Base-by-base conservation (phyloP, 2,113 vertebrate species). In the Hoplias malabaricus region DNA sequence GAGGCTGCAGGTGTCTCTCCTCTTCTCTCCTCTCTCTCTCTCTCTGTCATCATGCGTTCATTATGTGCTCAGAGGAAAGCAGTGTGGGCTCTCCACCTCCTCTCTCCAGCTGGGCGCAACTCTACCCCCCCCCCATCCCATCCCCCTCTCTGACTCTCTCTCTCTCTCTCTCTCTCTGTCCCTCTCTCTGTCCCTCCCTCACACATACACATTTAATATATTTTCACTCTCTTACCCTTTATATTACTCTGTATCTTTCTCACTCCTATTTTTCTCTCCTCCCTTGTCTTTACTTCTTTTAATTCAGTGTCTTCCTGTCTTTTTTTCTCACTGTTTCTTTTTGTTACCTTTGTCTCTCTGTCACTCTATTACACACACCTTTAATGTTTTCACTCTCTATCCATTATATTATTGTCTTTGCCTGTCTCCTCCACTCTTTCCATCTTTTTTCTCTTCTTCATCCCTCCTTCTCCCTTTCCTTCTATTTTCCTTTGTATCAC, bases 211-310 rank as follows among this genome's bases (percentile, higher is more conserved):
- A n/a, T n/a, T n/a, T n/a, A n/a, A n/a, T n/a, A n/a, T n/a, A n/a
- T n/a, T n/a, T n/a, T n/a, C n/a, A n/a, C 68, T 54, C 56, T 69
- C 59, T 48, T 29, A 29, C 48, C 40, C 66, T 69, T n/a, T 62
- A n/a, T n/a, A n/a, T n/a, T n/a, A n/a, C 29, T 36, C 27, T 23
- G 63, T 36, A 48, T 46, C 36, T 13, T 10, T 69, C 38, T 25
- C 53, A 43, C 13, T 69, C 75, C n/a, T n/a, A n/a, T n/a, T 42
- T 36, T 23, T 23, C 2, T 2, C 40, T 61, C 48, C 14, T 54
- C 72, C 43, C n/a, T n/a, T n/a, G n/a, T n/a, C n/a, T n/a, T n/a
- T n/a, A n/a, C n/a, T n/a, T n/a, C n/a, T n/a, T n/a, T n/a, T n/a
- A n/a, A n/a, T n/a, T n/a, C n/a, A n/a, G n/a, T n/a, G n/a, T n/a